Percentiles rank a stretch among this genome's conserved stretches.
Conservation (phyloP, 2,888 invertebrate genomes). For the Drosophila nigritarsus region DNA sequence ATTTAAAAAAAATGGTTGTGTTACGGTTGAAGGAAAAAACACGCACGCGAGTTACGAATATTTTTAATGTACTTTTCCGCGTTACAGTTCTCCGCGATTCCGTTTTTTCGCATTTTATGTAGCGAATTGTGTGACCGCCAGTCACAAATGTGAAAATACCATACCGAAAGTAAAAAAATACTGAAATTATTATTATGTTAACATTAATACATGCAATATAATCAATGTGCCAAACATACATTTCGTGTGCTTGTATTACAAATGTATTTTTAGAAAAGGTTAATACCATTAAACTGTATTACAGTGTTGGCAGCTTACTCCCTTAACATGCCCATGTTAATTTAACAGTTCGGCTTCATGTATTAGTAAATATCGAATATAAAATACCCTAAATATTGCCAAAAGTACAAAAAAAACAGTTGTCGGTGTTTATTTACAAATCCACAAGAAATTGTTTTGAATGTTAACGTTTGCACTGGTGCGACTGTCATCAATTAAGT, state of each 20-base stretch:
- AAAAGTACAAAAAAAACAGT: constrained; percentile 23
- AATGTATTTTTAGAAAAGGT: background rate
- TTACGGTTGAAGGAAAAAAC: constrained; percentile 35
- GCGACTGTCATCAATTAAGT: constrained; percentile 13
- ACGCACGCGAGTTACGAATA: constrained; percentile 57
- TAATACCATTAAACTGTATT: too few species aligned
- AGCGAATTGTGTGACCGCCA: constrained; percentile 46
- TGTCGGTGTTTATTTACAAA: constrained; percentile 52
- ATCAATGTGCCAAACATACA: background rate
- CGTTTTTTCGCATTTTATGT: constrained; percentile 64
- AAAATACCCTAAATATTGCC: constrained; percentile 37
- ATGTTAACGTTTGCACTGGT: constrained; percentile 16
- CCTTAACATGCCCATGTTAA: constrained; percentile 1
- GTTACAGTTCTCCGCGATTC: constrained; percentile 65
- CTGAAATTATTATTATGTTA: background rate
- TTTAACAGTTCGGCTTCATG: constrained; percentile 5
- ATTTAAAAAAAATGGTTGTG: constrained; percentile 26
- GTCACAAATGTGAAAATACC: constrained; percentile 25
- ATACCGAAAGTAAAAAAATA: constrained; percentile 13
- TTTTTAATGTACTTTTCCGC: constrained; percentile 63
- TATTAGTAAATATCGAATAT: background rate
- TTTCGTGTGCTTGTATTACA: background rate
- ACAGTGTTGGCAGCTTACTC: background rate
- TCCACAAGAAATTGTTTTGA: background rate
- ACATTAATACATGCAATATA: background rate